These are phyloP conservation scores for Zosterops hypoxanthus DNA, from an alignment of 2,113 vertebrate genomes.

Conservation along the genomic window DNA sequence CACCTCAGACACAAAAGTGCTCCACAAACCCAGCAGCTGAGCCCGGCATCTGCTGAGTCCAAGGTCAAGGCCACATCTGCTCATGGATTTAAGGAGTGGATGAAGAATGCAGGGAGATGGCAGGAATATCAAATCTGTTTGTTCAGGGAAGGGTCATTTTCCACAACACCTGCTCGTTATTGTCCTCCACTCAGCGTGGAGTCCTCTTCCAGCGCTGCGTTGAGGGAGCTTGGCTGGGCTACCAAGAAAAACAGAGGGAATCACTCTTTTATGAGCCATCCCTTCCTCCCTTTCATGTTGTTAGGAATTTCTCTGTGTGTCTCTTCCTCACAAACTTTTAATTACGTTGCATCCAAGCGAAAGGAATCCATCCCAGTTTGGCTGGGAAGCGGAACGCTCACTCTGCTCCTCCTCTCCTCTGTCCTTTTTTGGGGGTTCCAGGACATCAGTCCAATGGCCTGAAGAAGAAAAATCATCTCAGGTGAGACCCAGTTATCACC, in stretches of 20 bases:
- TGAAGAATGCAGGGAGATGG: background rate
- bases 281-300: constrained; percentile 52
- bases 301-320: background rate
- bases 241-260: constrained; percentile 38
- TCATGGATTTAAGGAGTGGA: background rate
- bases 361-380: background rate
- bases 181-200: background rate
- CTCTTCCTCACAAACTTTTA: background rate
- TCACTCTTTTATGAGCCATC: background rate
- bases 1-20: fast-evolving
- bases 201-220: background rate
- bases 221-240: constrained; percentile 17
- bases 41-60: fast-evolving
- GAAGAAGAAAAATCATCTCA: background rate
- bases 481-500: background rate
- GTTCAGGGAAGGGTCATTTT: background rate
- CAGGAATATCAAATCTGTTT: background rate
- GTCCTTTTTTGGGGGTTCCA: background rate
- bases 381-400: background rate
- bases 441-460: background rate
- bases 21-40: background rate
- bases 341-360: constrained; percentile 11
- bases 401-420: background rate
- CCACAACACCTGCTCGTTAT: background rate
- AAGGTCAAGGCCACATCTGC: background rate